Evolutionary conservation across 2,888 invertebrate species (phyloP), one percentile per base, ranked within the genome.

Genomic region (Stegana nigrithorax): DNA sequence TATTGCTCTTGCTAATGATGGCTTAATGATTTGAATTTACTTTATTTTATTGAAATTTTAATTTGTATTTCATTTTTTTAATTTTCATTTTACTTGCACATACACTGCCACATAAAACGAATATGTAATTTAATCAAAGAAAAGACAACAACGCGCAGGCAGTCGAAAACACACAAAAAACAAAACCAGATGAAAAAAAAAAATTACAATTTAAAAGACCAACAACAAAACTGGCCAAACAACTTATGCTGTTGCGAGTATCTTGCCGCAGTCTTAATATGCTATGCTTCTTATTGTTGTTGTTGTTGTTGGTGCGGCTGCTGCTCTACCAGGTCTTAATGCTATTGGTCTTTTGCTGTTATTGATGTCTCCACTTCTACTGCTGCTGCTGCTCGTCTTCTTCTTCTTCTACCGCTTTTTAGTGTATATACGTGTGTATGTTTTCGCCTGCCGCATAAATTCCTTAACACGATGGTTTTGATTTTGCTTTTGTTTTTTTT

Each of bases 211-310:
- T n/a, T 17, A 58, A 44, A 58, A 58, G 3, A 53, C 23, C 7
- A 4, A 21, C 29, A 45, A 26, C 12, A 61, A 72, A 80, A 80
- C 73, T 76, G 71, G 80, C 75, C 78, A 75, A 72, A 65, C 80
- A 72, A 80, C 80, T 81, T 80, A 77, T 76, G 77, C 64, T 79
- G 74, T 72, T 78, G 68, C 29, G 12, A 2, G 2, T n/a, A n/a
- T n/a, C 45, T 60, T 29, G 55, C 55, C 39, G 55, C 65, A 58
- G 60, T 57, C 58, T 61, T 60, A 45, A 61, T 55, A 27, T 26
- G 10, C 10, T 39, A 12, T 10, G 36, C 45, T 58, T 29, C 55
- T 47, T 23, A 44, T 55, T 56, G 26, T 47, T 27, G 51, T 64
- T 57, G 50, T 55, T 57, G 23, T 32, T 59, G 47, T 57, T 47